A percentile compares a stretch with the other conserved stretches of the same genome.
phyloP scores from a whole-genome alignment of 2,113 vertebrate species.

The Rhinolophus sinicus region DNA sequence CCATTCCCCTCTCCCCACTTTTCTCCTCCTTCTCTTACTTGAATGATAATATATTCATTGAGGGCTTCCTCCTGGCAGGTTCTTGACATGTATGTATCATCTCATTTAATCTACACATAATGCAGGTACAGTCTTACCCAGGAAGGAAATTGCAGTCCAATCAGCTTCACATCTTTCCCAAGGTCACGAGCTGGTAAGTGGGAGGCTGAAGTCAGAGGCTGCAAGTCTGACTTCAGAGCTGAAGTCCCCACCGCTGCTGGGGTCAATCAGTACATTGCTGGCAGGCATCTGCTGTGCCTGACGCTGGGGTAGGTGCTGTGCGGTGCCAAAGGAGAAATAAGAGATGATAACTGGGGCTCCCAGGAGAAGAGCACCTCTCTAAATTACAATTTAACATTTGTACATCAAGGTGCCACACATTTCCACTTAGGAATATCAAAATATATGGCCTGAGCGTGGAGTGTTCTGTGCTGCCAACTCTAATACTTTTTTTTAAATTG shows the following conservation, averaged over 20 bases:
- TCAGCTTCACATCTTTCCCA: accelerated
- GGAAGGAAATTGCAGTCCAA: background rate
- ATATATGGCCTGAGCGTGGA: accelerated
- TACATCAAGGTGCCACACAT: accelerated
- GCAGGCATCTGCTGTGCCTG: background rate
- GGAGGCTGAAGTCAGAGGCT: no score
- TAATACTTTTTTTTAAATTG: background rate
- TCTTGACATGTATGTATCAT: background rate
- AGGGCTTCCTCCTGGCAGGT: background rate
- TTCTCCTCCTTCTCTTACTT: background rate
- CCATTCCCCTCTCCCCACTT: background rate
- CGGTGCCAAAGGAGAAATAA: accelerated
- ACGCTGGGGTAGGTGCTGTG: background rate
- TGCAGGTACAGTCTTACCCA: no score
- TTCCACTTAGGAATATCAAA: background rate
- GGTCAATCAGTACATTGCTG: background rate
- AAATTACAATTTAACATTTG: background rate
- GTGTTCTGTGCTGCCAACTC: no score
- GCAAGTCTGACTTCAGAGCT: background rate
- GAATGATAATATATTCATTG: background rate
- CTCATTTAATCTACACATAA: background rate
- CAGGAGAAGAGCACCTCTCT: background rate
- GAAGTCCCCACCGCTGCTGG: background rate
- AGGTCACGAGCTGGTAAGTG: accelerated
- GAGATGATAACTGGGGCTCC: no score